A percentile compares a stretch with the other conserved stretches of the same genome.
phyloP scores from a whole-genome alignment of 2,888 invertebrate genomes.

The Drosophila paucipuncta region DNA sequence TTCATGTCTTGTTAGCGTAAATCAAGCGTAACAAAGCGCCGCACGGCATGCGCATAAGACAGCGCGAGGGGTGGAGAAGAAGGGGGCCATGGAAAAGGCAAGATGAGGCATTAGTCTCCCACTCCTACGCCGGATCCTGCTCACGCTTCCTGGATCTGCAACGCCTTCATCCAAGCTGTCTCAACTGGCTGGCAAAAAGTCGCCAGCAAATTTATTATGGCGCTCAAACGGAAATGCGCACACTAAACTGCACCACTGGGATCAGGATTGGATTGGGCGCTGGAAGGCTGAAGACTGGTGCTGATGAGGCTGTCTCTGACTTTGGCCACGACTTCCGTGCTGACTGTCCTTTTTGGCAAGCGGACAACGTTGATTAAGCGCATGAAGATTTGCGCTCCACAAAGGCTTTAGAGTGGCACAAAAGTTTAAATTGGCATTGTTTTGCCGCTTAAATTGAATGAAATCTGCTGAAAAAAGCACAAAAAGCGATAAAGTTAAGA shows the following conservation, averaged over 20 bases:
- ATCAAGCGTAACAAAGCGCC: conserved; percentile 80
- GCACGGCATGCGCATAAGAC: conserved; percentile 53
- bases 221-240: conserved; percentile 76
- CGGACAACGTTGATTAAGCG: conserved; percentile 65
- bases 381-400: conserved; percentile 34
- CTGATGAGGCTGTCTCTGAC: conserved; percentile 5
- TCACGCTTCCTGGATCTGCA: conserved; percentile 8
- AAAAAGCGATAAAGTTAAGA: neutral
- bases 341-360: conserved; percentile 61
- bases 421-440: conserved; percentile 39
- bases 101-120: conserved; percentile 61
- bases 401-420: conserved; percentile 34
- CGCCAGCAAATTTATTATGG: conserved; percentile 70
- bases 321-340: conserved; percentile 31
- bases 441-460: conserved; percentile 14
- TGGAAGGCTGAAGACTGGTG: conserved; percentile 22
- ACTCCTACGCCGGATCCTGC: conserved; percentile 4
- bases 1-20: conserved; percentile 81
- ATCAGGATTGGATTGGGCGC: conserved; percentile 36
- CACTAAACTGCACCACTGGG: conserved; percentile 74
- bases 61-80: neutral
- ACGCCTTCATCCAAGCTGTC: conserved; percentile 42
- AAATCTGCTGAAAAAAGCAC: neutral
- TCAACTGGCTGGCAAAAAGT: conserved; percentile 70
- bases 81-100: conserved; percentile 28